phyloP scores from a whole-genome alignment of 2,113 vertebrate species.

The Romanogobio albipinnatus region DNA sequence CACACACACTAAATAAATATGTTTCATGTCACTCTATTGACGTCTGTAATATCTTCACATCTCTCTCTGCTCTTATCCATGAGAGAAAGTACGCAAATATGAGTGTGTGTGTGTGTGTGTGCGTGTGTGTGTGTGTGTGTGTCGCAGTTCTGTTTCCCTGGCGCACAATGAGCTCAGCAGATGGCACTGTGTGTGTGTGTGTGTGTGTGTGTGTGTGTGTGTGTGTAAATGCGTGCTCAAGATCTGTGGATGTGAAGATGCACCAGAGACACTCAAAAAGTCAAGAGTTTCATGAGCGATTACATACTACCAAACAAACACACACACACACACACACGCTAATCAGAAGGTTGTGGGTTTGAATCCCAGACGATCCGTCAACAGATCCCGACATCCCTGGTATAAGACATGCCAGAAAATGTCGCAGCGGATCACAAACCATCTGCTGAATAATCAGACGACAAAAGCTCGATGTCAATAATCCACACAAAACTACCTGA shows the following conservation, averaged over 20 bases:
- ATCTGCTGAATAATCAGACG: conserved; percentile 23
- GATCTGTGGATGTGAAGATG: not conserved
- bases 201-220: conserved; percentile 8
- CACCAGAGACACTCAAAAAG: conserved; percentile 4
- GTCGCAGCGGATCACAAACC: conserved; percentile 4
- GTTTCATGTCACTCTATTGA: not conserved
- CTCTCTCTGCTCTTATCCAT: not conserved
- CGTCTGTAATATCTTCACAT: not conserved
- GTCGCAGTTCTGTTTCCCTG: not conserved
- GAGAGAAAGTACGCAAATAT: not conserved
- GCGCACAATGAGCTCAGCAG: not conserved
- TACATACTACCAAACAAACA: not conserved
- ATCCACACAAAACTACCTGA: not conserved
- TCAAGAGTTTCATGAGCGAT: conserved; percentile 7
- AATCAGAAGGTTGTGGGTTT: conserved; percentile 5
- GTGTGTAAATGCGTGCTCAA: not conserved
- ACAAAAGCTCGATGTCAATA: not conserved
- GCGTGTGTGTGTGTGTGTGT: not conserved
- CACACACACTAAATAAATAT: no score
- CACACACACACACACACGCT: not conserved
- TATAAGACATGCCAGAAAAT: conserved; percentile 8
- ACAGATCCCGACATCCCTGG: not conserved
- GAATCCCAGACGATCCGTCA: not conserved
- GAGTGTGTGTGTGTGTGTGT: not conserved
- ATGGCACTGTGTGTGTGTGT: conserved; percentile 5